Evolutionary conservation across 2,888 invertebrate genomes (phyloP), one percentile per base, ranked within the genome.

Genomic region (Aleiodes testaceus): DNA sequence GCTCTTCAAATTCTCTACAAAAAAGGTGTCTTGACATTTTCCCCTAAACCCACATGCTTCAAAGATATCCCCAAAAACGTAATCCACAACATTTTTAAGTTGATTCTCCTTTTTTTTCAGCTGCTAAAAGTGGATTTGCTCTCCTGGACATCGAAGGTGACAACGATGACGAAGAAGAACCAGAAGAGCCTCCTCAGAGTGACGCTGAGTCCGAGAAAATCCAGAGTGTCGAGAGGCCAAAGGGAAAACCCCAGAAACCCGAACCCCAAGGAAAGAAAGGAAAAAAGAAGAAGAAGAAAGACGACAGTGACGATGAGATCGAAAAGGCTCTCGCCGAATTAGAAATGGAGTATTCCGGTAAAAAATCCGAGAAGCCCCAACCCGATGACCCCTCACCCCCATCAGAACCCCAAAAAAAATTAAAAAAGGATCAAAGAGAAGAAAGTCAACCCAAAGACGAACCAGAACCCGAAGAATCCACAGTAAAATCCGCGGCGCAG

Each of bases 281-380:
- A 2, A 94, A 94, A 83, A 94, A 93, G 86, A 87, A 78, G 3
- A 92, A 92, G 82, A 94, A 93, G 88, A 92, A 92, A 77, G 92
- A 93, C 80, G 93, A 93, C 68, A 94, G 94, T 82, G 93, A 93
- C 85, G 91, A 91, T 70, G 95, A 95, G 84, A 88, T 96, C 73
- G 95, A 96, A 81, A 94, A 94, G 87, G 93, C 94, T 73, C 88
- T 96, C 74, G 95, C 95, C 11, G 95, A 96, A 88, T 88, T 96
- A 75, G 93, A 94, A 87, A 89, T 94, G 88, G 95, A 95, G 89
- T 94, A 95, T 88, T 89, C 92, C 64, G 94, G 92, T 16, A 89
- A 89, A 0, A 91, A 92, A 9, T 77, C 80, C 14, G 66, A 36
- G 5, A 52, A 67, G 11, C 20, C 3, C 0, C 79, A 80, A 26